Conservation (phyloP, 1,140 invertebrate species). For the Telenomus remus region DNA sequence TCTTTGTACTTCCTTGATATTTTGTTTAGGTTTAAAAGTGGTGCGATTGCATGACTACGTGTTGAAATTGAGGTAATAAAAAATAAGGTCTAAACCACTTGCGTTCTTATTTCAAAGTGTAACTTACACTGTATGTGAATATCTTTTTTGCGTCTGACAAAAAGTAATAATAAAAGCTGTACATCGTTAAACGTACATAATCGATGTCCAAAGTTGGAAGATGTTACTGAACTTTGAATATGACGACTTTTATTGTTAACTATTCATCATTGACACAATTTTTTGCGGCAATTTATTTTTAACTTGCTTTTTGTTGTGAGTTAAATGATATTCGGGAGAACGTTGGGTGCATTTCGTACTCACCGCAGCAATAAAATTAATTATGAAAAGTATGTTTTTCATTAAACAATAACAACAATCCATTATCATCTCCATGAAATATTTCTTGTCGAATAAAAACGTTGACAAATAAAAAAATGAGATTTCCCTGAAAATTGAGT, state of each 20-base stretch:
- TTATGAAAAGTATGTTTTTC: conserved; percentile 75
- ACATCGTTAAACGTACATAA: conserved; percentile 4
- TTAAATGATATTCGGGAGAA: not conserved
- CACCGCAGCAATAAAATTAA: conserved; percentile 77
- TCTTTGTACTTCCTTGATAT: too few species aligned
- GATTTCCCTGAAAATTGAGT: too few species aligned
- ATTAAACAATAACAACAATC: conserved; percentile 45
- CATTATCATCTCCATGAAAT: not conserved
- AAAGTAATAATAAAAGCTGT: not conserved
- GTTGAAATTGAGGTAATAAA: not conserved
- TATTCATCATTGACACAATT: conserved; percentile 21
- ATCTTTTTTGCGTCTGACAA: conserved; percentile 8
- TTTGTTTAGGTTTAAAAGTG: too few species aligned
- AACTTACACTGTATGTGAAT: too few species aligned
- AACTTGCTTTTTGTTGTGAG: too few species aligned
- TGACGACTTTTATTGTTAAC: conserved; percentile 9
- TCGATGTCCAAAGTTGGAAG: conserved; percentile 9
- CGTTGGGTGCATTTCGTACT: conserved; percentile 56
- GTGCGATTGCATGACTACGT: too few species aligned
- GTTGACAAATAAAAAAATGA: too few species aligned
- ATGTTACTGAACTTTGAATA: conserved; percentile 18
- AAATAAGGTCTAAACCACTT: conserved; percentile 25
- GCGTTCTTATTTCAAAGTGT: conserved; percentile 11
- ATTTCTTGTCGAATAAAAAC: not conserved
- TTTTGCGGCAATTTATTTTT: conserved; percentile 1